Conservation (phyloP, 2,797 vertebrate genomes). For the Catamblyrhynchus diadema region DNA sequence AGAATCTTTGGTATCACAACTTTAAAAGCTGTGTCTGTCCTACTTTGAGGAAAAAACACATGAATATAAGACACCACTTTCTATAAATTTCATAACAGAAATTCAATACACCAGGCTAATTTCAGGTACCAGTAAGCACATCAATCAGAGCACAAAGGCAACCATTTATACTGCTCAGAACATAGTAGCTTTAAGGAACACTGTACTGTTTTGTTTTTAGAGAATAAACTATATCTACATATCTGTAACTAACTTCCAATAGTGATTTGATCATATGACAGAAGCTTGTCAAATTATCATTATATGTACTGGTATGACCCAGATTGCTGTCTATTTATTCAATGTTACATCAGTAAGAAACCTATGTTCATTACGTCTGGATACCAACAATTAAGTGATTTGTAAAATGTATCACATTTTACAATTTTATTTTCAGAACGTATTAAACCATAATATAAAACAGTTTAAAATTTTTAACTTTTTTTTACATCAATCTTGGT, state of each 20-base stretch:
- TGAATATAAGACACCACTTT: background rate
- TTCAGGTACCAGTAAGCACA: background rate
- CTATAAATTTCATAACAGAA: background rate
- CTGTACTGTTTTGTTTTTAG: background rate
- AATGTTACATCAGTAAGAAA: background rate
- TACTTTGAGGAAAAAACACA: background rate
- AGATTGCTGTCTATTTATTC: background rate
- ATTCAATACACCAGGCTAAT: background rate
- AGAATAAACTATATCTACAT: background rate
- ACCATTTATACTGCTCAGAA: background rate
- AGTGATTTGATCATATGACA: background rate
- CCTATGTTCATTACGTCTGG: background rate
- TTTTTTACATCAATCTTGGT: background rate
- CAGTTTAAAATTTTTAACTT: background rate
- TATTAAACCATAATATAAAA: background rate
- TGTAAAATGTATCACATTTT: background rate
- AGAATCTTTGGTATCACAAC: background rate
- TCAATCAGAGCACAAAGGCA: background rate
- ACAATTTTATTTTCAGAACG: background rate
- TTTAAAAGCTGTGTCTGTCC: background rate
- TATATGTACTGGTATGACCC: background rate
- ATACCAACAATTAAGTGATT: background rate
- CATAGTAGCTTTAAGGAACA: background rate
- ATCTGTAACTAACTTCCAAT: background rate
- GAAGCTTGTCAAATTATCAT: background rate